Base-by-base conservation (phyloP, 2,888 invertebrate species). In the Diabrotica balteata region DNA sequence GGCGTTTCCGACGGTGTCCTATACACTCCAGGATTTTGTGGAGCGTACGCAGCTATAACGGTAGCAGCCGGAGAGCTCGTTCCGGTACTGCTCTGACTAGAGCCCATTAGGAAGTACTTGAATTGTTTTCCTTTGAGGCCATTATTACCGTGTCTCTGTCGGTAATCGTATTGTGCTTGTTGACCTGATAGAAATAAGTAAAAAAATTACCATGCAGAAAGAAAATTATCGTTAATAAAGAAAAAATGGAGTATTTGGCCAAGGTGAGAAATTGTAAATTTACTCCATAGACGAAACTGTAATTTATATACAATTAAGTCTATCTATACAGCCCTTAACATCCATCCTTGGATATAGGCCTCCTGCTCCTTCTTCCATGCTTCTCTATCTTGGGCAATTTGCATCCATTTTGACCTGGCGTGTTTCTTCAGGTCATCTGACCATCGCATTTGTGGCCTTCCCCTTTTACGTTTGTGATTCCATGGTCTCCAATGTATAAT, bases 11-110 rank as follows among this genome's bases (percentile, higher is more conserved):
- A 78, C n/a, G 83, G 82, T 32, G 82, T 81, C 63, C 80, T 72
- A 72, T 80, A 82, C 59, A 78, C 72, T 6, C 75, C 77, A 42
- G 76, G 77, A 60, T 76, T 76, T 58, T 73, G 76, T 7, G 78
- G 79, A 72, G 81, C 81, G 72, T 81, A 83, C 6, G 78, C 79
- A 6, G 82, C 78, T 46, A 84, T 78, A 52, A 84, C 82, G 0
- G 84, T 82, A 49, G 81, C 80, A 5, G 84, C 84, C 7, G 84
- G 84, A 10, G 84, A 84, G 73, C 79, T 84, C 4, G 82, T 81
- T n/a, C 83, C 84, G 0, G 81, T 82, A 69, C 83, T 83, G 66
- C 81, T 81, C 63, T 83, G 83, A 76, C 83, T 83, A 43, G 83
- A 83, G 65, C 78, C 75, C 66, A 79, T 70, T 8, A 76, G 45